Evolutionary conservation across 2,888 invertebrate genomes (phyloP).

Genomic region (Epirrhoe tristata): DNA sequence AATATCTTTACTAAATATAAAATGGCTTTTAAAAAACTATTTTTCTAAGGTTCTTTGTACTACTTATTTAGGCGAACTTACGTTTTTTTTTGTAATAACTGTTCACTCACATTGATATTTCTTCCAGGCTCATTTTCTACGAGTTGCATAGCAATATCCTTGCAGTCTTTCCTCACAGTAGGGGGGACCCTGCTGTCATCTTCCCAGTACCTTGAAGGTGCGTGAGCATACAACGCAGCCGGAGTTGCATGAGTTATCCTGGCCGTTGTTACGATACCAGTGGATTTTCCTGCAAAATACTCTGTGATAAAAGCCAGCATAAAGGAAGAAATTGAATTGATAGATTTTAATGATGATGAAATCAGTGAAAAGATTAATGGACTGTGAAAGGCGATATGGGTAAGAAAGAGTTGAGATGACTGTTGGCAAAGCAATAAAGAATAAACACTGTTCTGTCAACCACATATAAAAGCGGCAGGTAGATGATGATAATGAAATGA

Average conservation of each 20-base stretch:
- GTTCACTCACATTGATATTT: conserved; percentile 29
- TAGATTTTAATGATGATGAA: too few relatives aligned
- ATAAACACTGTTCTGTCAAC: neutral
- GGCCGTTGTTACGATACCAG: conserved; percentile 93
- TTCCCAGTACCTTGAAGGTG: conserved; percentile 92
- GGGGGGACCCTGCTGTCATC: conserved; percentile 91
- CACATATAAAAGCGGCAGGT: too few relatives aligned
- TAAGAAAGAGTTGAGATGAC: neutral
- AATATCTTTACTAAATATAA: neutral
- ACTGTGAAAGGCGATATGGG: too few relatives aligned
- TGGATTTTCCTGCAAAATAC: conserved; percentile 87
- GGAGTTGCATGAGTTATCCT: conserved; percentile 93
- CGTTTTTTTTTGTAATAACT: too few relatives aligned
- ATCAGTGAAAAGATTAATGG: too few relatives aligned
- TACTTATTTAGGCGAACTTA: neutral
- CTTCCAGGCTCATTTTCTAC: conserved; percentile 79
- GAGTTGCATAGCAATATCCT: conserved; percentile 91
- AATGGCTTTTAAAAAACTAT: neutral
- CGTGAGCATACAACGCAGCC: conserved; percentile 91
- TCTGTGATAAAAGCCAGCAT: neutral
- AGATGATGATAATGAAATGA: too few relatives aligned
- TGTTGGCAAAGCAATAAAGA: neutral
- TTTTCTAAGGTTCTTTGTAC: neutral
- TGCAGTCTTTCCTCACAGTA: conserved; percentile 89
- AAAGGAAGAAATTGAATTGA: too few relatives aligned